A percentile compares a stretch with the other conserved stretches of the same genome.
These are phyloP conservation scores for Herpetotheres cachinnans DNA, from an alignment of 2,113 vertebrate genomes.

Conservation along the genomic window DNA sequence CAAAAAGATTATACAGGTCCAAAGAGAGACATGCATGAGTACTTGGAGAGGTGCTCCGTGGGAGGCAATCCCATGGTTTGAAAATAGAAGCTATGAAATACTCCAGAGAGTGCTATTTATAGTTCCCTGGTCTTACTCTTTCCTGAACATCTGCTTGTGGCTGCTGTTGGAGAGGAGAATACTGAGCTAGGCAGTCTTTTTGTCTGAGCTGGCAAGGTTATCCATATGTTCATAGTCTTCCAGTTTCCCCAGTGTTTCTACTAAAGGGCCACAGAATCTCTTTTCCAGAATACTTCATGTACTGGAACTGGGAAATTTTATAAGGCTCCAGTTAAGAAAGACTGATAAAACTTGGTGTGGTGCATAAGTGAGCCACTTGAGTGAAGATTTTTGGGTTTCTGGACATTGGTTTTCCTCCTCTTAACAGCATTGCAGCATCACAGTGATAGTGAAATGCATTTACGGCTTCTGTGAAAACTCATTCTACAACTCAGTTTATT, in stretches of 20 bases:
- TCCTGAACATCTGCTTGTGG: neutral
- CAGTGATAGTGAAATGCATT: neutral
- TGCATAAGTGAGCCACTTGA: neutral
- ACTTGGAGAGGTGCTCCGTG: neutral
- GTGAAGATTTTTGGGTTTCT: neutral
- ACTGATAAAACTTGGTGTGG: neutral
- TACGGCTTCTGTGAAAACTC: neutral
- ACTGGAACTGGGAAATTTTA: neutral
- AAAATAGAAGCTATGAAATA: neutral
- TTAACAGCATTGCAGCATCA: neutral
- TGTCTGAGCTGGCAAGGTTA: neutral
- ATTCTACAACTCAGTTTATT: neutral
- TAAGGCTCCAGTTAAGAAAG: neutral
- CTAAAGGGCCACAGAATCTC: neutral
- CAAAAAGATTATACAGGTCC: neutral
- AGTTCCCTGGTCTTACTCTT: neutral
- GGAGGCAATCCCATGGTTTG: neutral
- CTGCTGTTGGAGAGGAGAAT: neutral
- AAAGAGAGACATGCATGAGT: neutral
- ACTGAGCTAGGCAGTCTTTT: neutral
- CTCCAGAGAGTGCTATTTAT: neutral
- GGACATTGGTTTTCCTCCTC: neutral
- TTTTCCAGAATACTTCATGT: neutral
- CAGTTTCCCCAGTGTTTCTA: neutral
- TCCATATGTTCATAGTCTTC: neutral